Percentiles rank a stretch among this genome's conserved stretches.
Conservation (phyloP, 2,888 invertebrate species). For the Mesorhabditis spiculigera region DNA sequence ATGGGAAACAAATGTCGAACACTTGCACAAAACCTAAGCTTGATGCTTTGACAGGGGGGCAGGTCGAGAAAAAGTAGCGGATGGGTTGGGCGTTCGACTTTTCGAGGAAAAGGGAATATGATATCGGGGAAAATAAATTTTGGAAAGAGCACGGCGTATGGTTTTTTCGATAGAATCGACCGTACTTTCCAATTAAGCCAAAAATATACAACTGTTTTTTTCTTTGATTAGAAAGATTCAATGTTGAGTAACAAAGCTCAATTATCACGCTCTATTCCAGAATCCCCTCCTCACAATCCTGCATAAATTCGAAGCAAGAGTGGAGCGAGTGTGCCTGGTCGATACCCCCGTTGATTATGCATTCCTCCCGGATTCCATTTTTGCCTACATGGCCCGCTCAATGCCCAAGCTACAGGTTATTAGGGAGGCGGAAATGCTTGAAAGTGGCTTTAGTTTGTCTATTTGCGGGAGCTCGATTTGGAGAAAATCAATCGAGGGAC, state of each 20-base stretch:
- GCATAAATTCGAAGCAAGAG: constrained; percentile 46
- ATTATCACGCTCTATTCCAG: constrained; percentile 30
- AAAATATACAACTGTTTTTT: constrained; percentile 8
- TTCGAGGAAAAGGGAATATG: too few relatives aligned
- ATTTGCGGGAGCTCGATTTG: constrained; percentile 57
- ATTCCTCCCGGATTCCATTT: constrained; percentile 56
- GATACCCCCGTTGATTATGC: constrained; percentile 59
- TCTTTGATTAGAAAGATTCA: neutral
- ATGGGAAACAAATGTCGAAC: too few relatives aligned
- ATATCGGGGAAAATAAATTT: too few relatives aligned
- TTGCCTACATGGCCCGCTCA: constrained; percentile 52
- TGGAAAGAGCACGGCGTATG: too few relatives aligned
- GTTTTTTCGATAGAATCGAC: too few relatives aligned
- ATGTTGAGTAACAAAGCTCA: neutral
- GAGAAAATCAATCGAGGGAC: constrained; percentile 57
- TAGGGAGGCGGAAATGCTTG: neutral
- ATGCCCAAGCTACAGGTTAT: constrained; percentile 52
- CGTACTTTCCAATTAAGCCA: neutral
- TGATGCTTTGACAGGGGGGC: too few relatives aligned
- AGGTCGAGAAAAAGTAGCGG: too few relatives aligned
- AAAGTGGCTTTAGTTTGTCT: constrained; percentile 52
- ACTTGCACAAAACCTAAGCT: too few relatives aligned
- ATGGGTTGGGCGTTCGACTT: too few relatives aligned
- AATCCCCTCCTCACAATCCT: constrained; percentile 45
- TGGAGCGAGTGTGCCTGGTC: constrained; percentile 57